Percentiles rank a stretch among this genome's conserved stretches.
These are phyloP conservation scores for Archocentrus centrarchus DNA, from an alignment of 2,113 vertebrate genomes.

Conservation along the genomic window DNA sequence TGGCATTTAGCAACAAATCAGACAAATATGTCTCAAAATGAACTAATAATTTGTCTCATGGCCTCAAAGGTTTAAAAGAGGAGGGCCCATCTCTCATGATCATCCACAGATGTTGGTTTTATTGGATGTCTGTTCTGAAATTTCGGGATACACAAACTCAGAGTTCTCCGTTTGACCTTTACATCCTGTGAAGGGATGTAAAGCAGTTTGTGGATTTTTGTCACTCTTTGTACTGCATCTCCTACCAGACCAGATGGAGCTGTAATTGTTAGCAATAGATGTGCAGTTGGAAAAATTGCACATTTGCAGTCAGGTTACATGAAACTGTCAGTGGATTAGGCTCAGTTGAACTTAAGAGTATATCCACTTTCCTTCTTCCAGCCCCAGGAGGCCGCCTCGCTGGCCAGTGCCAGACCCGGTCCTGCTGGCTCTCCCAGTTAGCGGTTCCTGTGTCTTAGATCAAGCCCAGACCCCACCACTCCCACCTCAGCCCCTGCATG, in stretches of 20 bases:
- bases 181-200: too few species aligned
- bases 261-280: background rate
- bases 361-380: background rate
- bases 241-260: background rate
- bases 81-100: accelerated
- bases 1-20: background rate
- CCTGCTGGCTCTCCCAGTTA: background rate
- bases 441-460: background rate
- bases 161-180: too few species aligned
- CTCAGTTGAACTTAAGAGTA: background rate
- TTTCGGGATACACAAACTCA: background rate
- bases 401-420: background rate
- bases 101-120: background rate
- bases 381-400: background rate
- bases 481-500: background rate
- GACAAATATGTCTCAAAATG: background rate
- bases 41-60: background rate
- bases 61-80: too few species aligned
- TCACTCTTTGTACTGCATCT: background rate
- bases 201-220: too few species aligned
- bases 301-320: background rate
- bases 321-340: background rate
- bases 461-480: background rate
- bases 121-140: background rate
- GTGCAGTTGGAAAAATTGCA: background rate